phyloP scores from a whole-genome alignment of 2,888 invertebrate genomes.

The Psylliodes chrysocephalus region DNA sequence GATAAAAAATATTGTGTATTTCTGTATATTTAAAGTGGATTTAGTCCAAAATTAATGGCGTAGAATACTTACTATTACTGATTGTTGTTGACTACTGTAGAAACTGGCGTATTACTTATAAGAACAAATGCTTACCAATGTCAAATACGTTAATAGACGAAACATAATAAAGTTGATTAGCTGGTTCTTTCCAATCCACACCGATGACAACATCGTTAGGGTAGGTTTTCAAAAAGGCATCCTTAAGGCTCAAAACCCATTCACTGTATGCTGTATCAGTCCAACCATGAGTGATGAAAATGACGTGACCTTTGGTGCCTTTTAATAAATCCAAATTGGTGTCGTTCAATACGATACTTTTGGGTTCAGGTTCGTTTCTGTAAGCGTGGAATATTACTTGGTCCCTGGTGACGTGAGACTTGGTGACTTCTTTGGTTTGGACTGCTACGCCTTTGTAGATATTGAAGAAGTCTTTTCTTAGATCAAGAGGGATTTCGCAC shows the following conservation, averaged over 20 bases:
- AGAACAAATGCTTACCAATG: conserved; percentile 55
- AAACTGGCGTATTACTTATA: no score
- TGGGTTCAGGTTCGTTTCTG: conserved; percentile 42
- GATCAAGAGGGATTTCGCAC: conserved; percentile 32
- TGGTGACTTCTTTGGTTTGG: conserved; percentile 44
- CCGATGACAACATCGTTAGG: conserved; percentile 48
- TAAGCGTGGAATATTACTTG: conserved; percentile 50
- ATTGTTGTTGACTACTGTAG: no score
- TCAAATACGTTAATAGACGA: conserved; percentile 54
- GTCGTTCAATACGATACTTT: conserved; percentile 44
- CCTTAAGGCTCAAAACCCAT: conserved; percentile 52
- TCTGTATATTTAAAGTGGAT: no score
- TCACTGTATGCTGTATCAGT: conserved; percentile 44
- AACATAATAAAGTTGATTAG: conserved; percentile 50
- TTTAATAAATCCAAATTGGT: conserved; percentile 42
- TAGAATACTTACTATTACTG: no score
- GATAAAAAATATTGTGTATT: no score
- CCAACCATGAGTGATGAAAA: conserved; percentile 55
- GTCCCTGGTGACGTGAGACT: conserved; percentile 47
- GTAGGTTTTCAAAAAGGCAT: conserved; percentile 49
- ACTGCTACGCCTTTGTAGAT: conserved; percentile 51
- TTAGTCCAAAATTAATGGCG: no score
- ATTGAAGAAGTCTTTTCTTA: conserved; percentile 50
- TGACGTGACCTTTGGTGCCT: conserved; percentile 42
- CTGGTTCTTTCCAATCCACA: conserved; percentile 54